Percentiles rank a stretch among this genome's conserved stretches.
These are phyloP conservation scores for Lapara coniferarum DNA, from an alignment of 2,888 invertebrate genomes.

Conservation along the genomic window DNA sequence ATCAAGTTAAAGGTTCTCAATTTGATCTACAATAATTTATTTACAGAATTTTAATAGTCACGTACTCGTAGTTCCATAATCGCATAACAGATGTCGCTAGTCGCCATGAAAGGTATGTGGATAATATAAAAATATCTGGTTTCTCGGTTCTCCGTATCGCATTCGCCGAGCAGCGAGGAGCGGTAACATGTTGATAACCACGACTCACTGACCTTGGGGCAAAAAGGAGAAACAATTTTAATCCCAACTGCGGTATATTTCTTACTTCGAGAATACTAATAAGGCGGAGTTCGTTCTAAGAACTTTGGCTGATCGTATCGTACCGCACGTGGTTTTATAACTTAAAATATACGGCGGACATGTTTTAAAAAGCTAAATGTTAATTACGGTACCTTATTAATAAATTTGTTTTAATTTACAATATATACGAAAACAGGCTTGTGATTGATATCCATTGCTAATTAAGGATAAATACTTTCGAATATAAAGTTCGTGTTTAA, in stretches of 20 bases:
- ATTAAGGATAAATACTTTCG: conserved; percentile 6
- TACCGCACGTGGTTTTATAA: not conserved
- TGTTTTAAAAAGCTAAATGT: not conserved
- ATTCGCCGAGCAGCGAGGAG: conserved; percentile 37
- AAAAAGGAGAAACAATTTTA: conserved; percentile 77
- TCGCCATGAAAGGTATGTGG: conserved; percentile 41
- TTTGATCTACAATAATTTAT: too few relatives aligned
- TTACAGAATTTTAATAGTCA: not conserved
- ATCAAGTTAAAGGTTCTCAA: too few relatives aligned
- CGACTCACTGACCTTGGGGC: conserved; percentile 78
- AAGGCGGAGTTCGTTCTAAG: conserved; percentile 57
- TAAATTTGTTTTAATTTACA: not conserved
- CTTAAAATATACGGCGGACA: not conserved
- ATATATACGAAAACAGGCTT: not conserved
- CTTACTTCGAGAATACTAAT: conserved; percentile 66
- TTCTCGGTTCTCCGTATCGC: conserved; percentile 66
- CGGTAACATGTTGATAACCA: conserved; percentile 64
- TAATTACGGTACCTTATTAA: not conserved
- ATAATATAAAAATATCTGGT: conserved; percentile 63
- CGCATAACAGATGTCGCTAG: conserved; percentile 62
- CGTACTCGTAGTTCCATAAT: conserved; percentile 35
- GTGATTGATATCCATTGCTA: not conserved
- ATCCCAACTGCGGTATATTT: conserved; percentile 67
- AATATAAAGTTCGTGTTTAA: conserved; percentile 12
- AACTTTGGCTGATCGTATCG: conserved; percentile 37